These are phyloP conservation scores for Samia ricini DNA, from an alignment of 1,140 invertebrate species.

Conservation along the genomic window DNA sequence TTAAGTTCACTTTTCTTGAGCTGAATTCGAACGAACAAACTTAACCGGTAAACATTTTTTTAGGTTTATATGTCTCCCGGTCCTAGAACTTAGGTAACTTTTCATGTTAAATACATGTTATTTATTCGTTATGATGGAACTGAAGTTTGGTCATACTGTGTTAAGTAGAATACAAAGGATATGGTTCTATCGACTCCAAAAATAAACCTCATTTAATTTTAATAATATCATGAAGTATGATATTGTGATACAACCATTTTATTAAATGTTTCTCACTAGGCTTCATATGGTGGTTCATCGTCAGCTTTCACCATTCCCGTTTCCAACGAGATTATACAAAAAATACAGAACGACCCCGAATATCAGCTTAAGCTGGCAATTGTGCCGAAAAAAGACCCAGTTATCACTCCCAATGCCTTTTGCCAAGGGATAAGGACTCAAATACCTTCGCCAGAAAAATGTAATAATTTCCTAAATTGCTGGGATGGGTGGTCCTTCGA, in stretches of 20 bases:
- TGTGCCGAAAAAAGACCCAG: constrained; percentile 38
- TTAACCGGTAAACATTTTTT: too few species aligned
- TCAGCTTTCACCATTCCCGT: constrained; percentile 61
- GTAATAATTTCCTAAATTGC: constrained; percentile 83
- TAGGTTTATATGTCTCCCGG: too few species aligned
- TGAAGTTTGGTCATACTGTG: too few species aligned
- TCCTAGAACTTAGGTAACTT: too few species aligned
- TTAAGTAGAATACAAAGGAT: too few species aligned
- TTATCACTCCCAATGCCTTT: constrained; percentile 42
- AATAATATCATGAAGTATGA: too few species aligned
- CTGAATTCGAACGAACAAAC: too few species aligned
- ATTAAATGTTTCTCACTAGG: background rate
- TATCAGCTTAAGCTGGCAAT: constrained; percentile 59
- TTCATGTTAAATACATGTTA: too few species aligned
- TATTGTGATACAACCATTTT: background rate
- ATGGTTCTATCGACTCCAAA: too few species aligned
- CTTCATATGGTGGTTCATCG: constrained; percentile 27
- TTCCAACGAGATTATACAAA: constrained; percentile 54
- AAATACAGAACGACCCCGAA: constrained; percentile 50
- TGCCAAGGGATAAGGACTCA: constrained; percentile 75
- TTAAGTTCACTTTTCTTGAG: too few species aligned
- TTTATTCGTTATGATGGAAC: too few species aligned
- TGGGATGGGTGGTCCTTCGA: constrained; percentile 84
- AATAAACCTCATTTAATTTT: too few species aligned
- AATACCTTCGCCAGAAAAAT: constrained; percentile 79